Percentiles rank a stretch among this genome's conserved stretches.
These are phyloP conservation scores for Peromyscus leucopus DNA, from an alignment of 2,113 vertebrate genomes.

Conservation along the genomic window DNA sequence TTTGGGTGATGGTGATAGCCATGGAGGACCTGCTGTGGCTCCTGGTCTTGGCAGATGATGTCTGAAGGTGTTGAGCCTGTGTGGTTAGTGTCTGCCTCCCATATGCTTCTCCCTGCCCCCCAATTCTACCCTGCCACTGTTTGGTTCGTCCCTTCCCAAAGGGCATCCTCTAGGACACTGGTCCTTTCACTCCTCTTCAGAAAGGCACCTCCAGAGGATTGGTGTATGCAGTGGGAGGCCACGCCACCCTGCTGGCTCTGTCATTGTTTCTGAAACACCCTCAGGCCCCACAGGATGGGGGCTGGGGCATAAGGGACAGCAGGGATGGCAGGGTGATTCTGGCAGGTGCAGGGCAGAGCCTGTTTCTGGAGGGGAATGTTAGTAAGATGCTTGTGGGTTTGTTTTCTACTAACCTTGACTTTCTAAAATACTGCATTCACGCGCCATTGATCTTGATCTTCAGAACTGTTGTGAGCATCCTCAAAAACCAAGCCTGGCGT, in stretches of 20 bases:
- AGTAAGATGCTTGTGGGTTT: neutral
- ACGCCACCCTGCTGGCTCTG: neutral
- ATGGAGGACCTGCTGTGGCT: neutral
- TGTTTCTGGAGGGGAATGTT: neutral
- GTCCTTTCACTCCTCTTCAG: neutral
- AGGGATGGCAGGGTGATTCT: neutral
- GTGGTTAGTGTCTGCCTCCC: neutral
- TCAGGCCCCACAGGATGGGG: neutral
- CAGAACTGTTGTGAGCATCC: neutral
- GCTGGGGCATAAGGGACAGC: neutral
- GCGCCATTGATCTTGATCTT: too few species aligned
- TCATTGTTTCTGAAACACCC: neutral
- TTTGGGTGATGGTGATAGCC: neutral
- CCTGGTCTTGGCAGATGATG: neutral
- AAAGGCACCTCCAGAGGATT: too few species aligned
- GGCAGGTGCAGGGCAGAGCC: neutral
- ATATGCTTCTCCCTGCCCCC: fast-evolving
- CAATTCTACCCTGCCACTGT: fast-evolving
- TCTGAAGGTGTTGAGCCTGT: neutral
- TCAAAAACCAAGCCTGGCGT: neutral
- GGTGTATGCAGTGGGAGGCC: fast-evolving
- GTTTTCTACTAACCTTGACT: neutral
- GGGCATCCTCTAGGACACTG: neutral
- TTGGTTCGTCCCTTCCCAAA: neutral
- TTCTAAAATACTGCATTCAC: neutral